Conservation (phyloP, 2,888 invertebrate genomes). For the Apamea crenata region DNA sequence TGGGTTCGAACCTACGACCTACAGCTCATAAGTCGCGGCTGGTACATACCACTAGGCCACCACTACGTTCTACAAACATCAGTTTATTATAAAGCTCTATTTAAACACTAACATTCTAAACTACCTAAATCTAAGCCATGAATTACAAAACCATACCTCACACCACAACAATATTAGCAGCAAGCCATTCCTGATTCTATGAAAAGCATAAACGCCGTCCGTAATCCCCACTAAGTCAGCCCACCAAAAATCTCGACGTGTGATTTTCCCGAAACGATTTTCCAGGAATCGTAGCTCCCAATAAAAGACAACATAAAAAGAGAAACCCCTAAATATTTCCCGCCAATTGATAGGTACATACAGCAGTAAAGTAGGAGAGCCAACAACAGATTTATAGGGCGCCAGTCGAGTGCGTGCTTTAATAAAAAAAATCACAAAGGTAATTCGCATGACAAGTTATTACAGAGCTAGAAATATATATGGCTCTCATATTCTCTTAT, state of each 20-base stretch:
- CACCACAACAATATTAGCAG: conserved; percentile 21
- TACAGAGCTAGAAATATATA: conserved; percentile 84
- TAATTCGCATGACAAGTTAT: conserved; percentile 89
- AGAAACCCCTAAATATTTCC: conserved; percentile 81
- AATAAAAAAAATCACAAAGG: conserved; percentile 88
- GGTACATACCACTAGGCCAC: too few relatives aligned
- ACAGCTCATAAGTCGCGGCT: too few relatives aligned
- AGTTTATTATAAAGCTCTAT: not conserved
- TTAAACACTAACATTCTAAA: not conserved
- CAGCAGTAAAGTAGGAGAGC: conserved; percentile 85
- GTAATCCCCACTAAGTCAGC: conserved; percentile 59
- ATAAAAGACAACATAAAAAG: conserved; percentile 82
- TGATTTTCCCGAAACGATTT: conserved; percentile 68
- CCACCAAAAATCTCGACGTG: conserved; percentile 61
- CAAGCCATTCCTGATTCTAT: conserved; percentile 41
- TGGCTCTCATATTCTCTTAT: conserved; percentile 82
- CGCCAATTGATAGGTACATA: conserved; percentile 85
- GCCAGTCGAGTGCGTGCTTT: conserved; percentile 86
- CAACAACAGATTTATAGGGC: conserved; percentile 88
- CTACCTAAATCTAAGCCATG: not conserved
- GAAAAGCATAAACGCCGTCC: conserved; percentile 56
- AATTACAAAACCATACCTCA: conserved; percentile 4
- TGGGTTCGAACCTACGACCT: too few relatives aligned
- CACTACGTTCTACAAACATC: not conserved
- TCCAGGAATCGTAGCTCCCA: conserved; percentile 75